phyloP scores from a whole-genome alignment of 2,797 vertebrate species.

The Enteromius paludinosus region DNA sequence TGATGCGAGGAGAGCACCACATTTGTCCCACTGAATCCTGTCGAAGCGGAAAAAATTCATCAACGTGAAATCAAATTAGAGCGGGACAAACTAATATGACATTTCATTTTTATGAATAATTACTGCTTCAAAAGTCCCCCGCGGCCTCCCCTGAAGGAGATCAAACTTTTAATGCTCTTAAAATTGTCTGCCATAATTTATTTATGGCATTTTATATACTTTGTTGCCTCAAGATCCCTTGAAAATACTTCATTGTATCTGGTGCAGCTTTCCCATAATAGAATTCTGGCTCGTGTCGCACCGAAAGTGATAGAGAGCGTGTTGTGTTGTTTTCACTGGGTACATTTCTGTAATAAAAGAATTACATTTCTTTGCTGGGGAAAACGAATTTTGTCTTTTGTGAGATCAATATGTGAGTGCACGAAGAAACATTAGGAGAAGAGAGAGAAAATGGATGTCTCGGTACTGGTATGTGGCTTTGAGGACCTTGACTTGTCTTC shows the following conservation, averaged over 20 bases:
- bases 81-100: conserved; percentile 69
- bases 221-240: conserved; percentile 67
- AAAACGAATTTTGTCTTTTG: conserved; percentile 62
- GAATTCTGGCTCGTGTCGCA: conserved; percentile 58
- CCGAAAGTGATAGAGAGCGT: conserved; percentile 47
- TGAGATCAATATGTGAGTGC: conserved; percentile 61
- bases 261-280: conserved; percentile 63
- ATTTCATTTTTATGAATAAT: conserved; percentile 73
- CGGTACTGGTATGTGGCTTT: conserved; percentile 23
- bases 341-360: conserved; percentile 63
- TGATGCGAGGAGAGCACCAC: conserved; percentile 32
- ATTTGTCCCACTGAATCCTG: conserved; percentile 57
- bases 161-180: conserved; percentile 72
- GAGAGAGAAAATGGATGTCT: conserved; percentile 34
- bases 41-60: conserved; percentile 56
- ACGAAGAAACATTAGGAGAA: conserved; percentile 41
- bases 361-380: conserved; percentile 57
- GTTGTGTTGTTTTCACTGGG: conserved; percentile 52
- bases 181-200: conserved; percentile 71
- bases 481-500: background rate
- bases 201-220: conserved; percentile 70
- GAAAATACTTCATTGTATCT: conserved; percentile 69
- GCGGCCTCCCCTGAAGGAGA: conserved; percentile 62
- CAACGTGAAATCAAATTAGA: conserved; percentile 66
- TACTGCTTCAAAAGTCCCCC: conserved; percentile 63